A percentile compares a stretch with the other conserved stretches of the same genome.
phyloP scores from a whole-genome alignment of 1,140 invertebrate genomes.

The Tetranychus urticae region DNA sequence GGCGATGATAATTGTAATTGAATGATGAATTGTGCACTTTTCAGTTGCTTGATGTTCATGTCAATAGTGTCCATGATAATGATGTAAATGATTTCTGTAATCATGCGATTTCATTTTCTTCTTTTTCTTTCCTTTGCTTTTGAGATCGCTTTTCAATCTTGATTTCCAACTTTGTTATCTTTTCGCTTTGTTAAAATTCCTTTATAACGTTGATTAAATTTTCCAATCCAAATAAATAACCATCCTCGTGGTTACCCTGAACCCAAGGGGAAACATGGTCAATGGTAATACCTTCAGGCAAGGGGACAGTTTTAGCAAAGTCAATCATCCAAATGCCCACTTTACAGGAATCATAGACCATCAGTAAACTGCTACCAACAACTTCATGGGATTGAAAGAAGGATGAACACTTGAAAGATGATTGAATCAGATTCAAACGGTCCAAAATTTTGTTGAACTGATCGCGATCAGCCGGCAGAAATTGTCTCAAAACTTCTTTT shows the following conservation, averaged over 20 bases:
- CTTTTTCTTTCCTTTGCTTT: no score
- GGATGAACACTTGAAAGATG: conserved; percentile 50
- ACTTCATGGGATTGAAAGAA: conserved; percentile 80
- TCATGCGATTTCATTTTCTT: no score
- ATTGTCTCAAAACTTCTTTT: conserved; percentile 45
- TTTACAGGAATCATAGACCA: conserved; percentile 64
- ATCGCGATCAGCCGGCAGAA: conserved; percentile 36
- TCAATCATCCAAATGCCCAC: conserved; percentile 86
- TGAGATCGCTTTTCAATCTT: no score
- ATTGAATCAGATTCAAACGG: conserved; percentile 47
- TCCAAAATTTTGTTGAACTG: conserved; percentile 40
- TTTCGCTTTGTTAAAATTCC: neutral
- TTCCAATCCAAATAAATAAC: conserved; percentile 77
- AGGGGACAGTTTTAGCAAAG: conserved; percentile 63
- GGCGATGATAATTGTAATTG: no score
- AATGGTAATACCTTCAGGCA: conserved; percentile 41
- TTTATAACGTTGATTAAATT: conserved; percentile 42
- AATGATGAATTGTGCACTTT: no score
- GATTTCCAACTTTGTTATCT: no score
- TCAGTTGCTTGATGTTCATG: no score
- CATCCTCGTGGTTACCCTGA: conserved; percentile 85
- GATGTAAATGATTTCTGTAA: no score
- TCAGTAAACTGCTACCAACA: conserved; percentile 76
- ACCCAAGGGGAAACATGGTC: conserved; percentile 53
- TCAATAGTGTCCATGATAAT: no score